phyloP scores from a whole-genome alignment of 2,888 invertebrate genomes.

The Bedellia somnulentella region DNA sequence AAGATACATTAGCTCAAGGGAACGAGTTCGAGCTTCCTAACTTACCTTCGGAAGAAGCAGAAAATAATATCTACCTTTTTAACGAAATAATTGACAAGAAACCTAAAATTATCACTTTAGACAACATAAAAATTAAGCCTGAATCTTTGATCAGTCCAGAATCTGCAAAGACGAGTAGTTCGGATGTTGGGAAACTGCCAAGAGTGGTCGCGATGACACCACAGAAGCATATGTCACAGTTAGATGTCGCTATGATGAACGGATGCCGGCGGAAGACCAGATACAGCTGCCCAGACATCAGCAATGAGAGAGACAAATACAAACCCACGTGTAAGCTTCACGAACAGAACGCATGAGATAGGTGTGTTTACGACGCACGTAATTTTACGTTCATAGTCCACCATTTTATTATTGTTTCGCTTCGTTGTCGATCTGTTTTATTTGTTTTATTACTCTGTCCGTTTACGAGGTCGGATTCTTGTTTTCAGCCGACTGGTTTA shows the following conservation, averaged over 20 bases:
- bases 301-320: no score
- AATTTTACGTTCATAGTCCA: no score
- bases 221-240: constrained; percentile 13
- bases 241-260: constrained; percentile 11
- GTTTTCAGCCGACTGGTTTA: no score
- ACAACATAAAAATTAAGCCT: constrained; percentile 27
- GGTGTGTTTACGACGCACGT: constrained; percentile 35
- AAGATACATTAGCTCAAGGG: constrained; percentile 46
- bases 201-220: constrained; percentile 17
- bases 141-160: constrained; percentile 30
- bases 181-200: constrained; percentile 17
- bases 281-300: constrained; percentile 35
- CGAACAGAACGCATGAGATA: constrained; percentile 42
- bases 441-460: no score
- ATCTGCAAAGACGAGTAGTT: no score
- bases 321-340: constrained; percentile 34
- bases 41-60: constrained; percentile 37
- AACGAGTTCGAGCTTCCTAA: constrained; percentile 49
- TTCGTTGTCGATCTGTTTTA: no score
- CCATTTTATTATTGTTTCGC: no score
- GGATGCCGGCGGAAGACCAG: constrained; percentile 10
- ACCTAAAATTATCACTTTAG: constrained; percentile 47
- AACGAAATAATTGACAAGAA: constrained; percentile 54
- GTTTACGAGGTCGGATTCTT: no score
- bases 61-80: constrained; percentile 36